phyloP scores from a whole-genome alignment of 2,888 invertebrate species.

The Drosophila atroscutellata region DNA sequence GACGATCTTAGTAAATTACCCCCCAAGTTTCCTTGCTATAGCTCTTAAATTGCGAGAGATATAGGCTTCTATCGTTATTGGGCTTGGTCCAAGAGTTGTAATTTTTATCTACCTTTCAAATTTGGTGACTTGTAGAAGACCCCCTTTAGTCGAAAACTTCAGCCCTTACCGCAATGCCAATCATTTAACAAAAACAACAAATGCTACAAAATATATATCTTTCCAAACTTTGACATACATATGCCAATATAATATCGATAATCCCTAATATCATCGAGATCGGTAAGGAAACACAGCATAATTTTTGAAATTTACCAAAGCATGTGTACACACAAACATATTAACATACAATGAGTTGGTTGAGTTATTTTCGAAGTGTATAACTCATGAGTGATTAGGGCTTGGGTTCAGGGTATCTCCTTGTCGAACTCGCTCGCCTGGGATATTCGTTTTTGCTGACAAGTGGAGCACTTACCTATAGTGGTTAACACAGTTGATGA shows the following conservation, averaged over 20 bases:
- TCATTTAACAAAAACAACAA: neutral
- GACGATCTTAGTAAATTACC: too few species aligned
- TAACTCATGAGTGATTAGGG: neutral
- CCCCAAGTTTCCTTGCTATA: too few species aligned
- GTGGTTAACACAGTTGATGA: conserved; percentile 96
- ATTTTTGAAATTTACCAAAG: neutral
- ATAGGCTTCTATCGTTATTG: too few species aligned
- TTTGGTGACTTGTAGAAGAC: too few species aligned
- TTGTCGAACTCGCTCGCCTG: neutral
- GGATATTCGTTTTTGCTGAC: neutral
- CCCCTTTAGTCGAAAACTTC: neutral
- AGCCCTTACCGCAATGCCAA: neutral
- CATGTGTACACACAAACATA: neutral
- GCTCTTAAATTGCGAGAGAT: too few species aligned
- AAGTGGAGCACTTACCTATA: conserved; percentile 88
- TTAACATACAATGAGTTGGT: neutral
- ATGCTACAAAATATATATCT: neutral
- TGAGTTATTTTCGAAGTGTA: neutral
- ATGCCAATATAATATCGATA: neutral
- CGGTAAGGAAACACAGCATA: neutral
- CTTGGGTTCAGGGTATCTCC: neutral
- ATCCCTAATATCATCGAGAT: neutral
- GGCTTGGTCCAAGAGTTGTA: neutral
- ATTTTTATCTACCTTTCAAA: neutral
- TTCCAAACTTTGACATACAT: neutral